Evolutionary conservation across 64 coral and sea anemone species (phyloP).

Genomic region (Astreopora myriophthalma): DNA sequence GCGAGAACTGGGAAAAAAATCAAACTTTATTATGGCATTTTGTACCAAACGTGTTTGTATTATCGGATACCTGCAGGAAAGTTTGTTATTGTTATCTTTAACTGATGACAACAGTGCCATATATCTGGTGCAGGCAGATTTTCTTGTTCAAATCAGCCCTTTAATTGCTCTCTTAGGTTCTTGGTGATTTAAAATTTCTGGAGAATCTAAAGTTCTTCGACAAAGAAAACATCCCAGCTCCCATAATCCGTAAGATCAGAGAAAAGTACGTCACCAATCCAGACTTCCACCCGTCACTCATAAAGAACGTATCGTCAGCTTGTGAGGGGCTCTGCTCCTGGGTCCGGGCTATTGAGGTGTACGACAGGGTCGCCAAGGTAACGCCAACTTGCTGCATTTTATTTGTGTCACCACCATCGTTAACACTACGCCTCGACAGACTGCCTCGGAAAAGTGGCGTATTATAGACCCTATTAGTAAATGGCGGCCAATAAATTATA

Average conservation of each 20-base stretch:
- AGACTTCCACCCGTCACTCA: slow-evolving; percentile 92
- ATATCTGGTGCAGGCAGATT: background rate
- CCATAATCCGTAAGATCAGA: slow-evolving; percentile 86
- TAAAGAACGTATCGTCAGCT: slow-evolving; percentile 92
- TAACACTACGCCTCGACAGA: background rate
- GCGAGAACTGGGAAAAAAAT: no score
- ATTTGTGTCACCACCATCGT: background rate
- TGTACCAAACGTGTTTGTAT: no score
- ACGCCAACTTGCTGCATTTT: background rate
- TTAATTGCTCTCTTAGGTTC: slow-evolving; percentile 36
- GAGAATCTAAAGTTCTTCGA: slow-evolving; percentile 89
- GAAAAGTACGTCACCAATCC: slow-evolving; percentile 96
- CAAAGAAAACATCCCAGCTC: slow-evolving; percentile 88
- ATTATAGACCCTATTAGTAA: no score
- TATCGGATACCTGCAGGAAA: no score
- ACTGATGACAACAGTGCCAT: no score
- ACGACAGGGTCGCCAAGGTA: slow-evolving; percentile 99
- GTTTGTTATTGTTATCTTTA: no score
- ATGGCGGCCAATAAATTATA: no score
- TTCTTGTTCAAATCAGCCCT: background rate
- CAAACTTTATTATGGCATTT: no score
- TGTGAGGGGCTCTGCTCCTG: slow-evolving; percentile 95
- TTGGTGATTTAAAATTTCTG: slow-evolving; percentile 94
- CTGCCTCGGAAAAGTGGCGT: no score
- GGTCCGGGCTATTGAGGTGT: slow-evolving; percentile 98